Evolutionary conservation across 1,140 invertebrate species (phyloP).

Genomic region (Drosophila bipectinata): DNA sequence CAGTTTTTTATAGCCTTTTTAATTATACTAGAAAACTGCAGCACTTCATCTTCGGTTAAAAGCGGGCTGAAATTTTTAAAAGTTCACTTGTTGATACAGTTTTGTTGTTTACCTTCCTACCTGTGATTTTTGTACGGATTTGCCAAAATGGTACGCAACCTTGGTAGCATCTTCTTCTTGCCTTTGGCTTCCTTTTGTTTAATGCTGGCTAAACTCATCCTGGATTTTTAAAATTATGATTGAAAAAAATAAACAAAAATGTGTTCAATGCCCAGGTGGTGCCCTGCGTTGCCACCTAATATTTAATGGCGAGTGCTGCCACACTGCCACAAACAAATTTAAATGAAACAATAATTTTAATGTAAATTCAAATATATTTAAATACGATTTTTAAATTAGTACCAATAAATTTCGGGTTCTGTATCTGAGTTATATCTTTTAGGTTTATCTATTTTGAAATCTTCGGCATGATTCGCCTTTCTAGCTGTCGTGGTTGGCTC

Average conservation of each 20-base stretch:
- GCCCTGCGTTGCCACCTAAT: background rate
- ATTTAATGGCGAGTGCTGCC: background rate
- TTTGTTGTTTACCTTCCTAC: background rate
- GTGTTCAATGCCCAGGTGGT: constrained; percentile 9
- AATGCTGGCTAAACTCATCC: constrained; percentile 61
- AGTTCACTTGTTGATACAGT: background rate
- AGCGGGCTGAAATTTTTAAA: constrained; percentile 48
- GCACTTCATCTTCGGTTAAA: constrained; percentile 43
- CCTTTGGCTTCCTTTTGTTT: constrained; percentile 63
- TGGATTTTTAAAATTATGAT: background rate
- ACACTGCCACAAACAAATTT: background rate
- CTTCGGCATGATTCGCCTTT: constrained; percentile 15
- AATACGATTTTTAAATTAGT: constrained; percentile 1
- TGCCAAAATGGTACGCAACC: constrained; percentile 54
- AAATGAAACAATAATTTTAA: background rate
- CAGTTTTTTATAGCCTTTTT: constrained; percentile 13
- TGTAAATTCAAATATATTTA: constrained; percentile 4
- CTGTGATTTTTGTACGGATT: constrained; percentile 70
- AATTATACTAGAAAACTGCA: constrained; percentile 33
- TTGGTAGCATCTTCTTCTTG: constrained; percentile 63
- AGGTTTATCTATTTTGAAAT: constrained; percentile 30
- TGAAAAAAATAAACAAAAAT: constrained; percentile 13
- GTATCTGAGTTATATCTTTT: constrained; percentile 60
- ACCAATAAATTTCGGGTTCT: constrained; percentile 54
- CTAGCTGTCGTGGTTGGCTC: background rate